phyloP scores from a whole-genome alignment of 2,888 invertebrate genomes.

The Pristionchus exspectatus region DNA sequence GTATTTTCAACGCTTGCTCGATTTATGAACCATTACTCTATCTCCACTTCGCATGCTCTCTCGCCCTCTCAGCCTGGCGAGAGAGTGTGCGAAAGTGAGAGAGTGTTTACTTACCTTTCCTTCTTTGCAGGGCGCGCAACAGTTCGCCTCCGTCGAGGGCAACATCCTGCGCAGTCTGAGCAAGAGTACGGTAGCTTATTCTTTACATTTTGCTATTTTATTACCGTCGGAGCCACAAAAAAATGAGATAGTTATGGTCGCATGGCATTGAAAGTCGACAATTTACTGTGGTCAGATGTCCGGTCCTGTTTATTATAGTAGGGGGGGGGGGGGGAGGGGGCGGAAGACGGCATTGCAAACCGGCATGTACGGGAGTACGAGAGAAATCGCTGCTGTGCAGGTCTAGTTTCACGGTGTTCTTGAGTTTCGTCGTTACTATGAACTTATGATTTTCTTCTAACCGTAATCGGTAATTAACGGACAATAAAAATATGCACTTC shows the following conservation, averaged over 20 bases:
- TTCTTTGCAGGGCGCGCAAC: conserved; percentile 33
- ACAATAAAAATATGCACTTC: no score
- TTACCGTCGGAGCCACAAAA: no score
- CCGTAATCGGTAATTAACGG: no score
- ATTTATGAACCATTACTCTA: not conserved
- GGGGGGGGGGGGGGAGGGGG: not conserved
- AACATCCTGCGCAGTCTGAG: conserved; percentile 57
- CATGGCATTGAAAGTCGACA: no score
- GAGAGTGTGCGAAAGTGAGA: not conserved
- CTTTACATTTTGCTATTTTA: no score
- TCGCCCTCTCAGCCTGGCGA: not conserved
- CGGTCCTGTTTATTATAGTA: no score
- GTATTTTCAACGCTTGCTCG: no score
- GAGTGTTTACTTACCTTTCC: not conserved
- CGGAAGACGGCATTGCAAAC: not conserved
- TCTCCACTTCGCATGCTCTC: not conserved
- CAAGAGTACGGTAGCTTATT: conserved; percentile 47
- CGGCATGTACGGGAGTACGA: not conserved
- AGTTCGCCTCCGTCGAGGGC: conserved; percentile 52
- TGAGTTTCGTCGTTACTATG: not conserved
- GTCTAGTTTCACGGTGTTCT: not conserved
- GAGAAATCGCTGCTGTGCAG: no score
- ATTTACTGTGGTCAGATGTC: no score
- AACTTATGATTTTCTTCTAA: not conserved
- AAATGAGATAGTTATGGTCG: no score